These are phyloP conservation scores for Nemoura dubitans DNA, from an alignment of 2,888 invertebrate species.

Conservation along the genomic window DNA sequence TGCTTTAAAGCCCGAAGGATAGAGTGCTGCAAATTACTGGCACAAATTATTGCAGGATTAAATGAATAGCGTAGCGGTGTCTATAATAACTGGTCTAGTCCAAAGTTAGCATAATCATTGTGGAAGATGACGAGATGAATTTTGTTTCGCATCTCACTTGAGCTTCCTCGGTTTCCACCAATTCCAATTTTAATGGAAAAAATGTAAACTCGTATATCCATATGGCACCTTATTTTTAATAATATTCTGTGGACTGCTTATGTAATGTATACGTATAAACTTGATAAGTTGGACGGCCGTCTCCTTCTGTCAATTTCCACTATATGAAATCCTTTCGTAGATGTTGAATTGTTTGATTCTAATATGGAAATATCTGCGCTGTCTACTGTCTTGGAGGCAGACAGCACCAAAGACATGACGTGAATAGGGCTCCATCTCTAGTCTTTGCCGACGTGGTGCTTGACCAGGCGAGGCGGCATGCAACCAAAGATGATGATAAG, in stretches of 20 bases:
- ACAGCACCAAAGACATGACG: neutral
- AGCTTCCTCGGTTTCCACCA: neutral
- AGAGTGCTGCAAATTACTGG: neutral
- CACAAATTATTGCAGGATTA: neutral
- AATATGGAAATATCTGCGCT: neutral
- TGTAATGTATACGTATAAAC: neutral
- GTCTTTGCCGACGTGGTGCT: neutral
- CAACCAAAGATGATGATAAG: neutral
- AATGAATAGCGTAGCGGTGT: neutral
- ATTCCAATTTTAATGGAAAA: neutral
- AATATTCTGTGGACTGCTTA: too few relatives aligned
- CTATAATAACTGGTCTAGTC: neutral
- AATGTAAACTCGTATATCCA: neutral
- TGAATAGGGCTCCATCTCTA: neutral
- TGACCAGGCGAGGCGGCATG: neutral
- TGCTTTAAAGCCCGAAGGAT: neutral
- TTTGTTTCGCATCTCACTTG: neutral
- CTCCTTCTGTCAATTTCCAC: neutral
- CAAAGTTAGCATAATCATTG: neutral
- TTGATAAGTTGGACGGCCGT: neutral
- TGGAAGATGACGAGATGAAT: neutral
- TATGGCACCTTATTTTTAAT: neutral
- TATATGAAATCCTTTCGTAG: too few relatives aligned
- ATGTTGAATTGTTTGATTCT: neutral
- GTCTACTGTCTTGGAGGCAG: neutral